Evolutionary conservation across 1,140 invertebrate genomes (phyloP), one percentile per base, ranked within the genome.

Genomic region (Aphidius ervi): DNA sequence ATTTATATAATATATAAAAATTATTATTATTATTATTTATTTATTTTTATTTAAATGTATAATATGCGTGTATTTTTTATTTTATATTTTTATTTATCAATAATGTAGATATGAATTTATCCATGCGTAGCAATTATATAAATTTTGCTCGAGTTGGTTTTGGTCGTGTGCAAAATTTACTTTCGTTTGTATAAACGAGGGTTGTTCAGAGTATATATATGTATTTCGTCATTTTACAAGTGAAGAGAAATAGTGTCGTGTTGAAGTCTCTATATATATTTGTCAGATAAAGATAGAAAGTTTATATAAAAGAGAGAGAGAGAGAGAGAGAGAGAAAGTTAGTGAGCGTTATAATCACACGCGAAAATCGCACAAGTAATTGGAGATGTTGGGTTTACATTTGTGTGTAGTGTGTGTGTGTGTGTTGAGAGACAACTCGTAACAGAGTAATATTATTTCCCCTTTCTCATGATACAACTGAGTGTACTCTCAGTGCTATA

Each of bases 121-220:
- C 23, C 23, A 31, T 31, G 72, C 72, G 71, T 66, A 73, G 71
- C 71, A 74, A 74, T 74, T 74, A 73, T 31, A 31, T 66, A 67
- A 67, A 68, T 72, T 69, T 72, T 68, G 66, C 67, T 65, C 56
- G 60, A 46, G 16, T 58, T 42, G 55, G 56, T 54, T 62, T 45
- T 52, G 59, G 60, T 46, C 65, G 69, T 62, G 67, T 65, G 64
- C 65, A 65, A 72, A 31, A 71, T 64, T 70, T 16, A 54, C 64
- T 66, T 68, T 68, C 61, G 9, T 43, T 8, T 43, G 5, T 43
- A 10, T 7, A 43, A 43, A 43, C 2, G 42, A 10, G 42, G 42
- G 9, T 43, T 43, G 9, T 43, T 16, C 16, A 16, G 16, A 16
- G 16, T 31, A 31, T 31, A 31, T 23, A 23, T 31, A 31, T 31